Evolutionary conservation across 2,113 vertebrate genomes (phyloP).

Genomic region (Dissostichus mawsoni): DNA sequence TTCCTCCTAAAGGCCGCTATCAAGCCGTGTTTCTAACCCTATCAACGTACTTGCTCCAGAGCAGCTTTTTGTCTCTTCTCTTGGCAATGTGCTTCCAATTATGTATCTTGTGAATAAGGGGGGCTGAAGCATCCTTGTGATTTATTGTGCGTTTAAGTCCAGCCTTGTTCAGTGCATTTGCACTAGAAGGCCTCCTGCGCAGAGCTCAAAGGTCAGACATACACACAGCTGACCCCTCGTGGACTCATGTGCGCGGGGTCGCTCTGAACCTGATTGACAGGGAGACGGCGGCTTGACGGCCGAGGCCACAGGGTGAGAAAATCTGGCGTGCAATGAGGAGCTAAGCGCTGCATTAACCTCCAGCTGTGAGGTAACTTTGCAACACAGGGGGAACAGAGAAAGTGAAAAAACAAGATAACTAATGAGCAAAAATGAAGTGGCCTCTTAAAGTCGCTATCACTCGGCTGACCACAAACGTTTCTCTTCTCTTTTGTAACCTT

Average conservation of each 20-base stretch:
- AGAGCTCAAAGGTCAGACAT: constrained; percentile 89
- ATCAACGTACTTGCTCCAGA: constrained; percentile 39
- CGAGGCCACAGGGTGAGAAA: constrained; percentile 53
- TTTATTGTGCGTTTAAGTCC: constrained; percentile 89
- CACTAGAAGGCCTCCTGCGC: constrained; percentile 88
- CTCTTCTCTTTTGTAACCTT: constrained; percentile 54
- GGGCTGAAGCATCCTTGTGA: constrained; percentile 77
- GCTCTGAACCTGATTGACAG: constrained; percentile 66
- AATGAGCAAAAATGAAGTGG: constrained; percentile 39
- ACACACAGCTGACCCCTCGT: constrained; percentile 84
- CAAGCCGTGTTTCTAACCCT: constrained; percentile 60
- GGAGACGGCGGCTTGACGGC: constrained; percentile 30
- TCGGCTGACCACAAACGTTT: constrained; percentile 20
- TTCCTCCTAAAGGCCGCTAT: constrained; percentile 46
- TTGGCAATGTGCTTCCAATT: constrained; percentile 92
- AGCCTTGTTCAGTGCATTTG: constrained; percentile 89
- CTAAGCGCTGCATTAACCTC: constrained; percentile 39
- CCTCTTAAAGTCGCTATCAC: constrained; percentile 31
- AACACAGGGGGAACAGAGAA: constrained; percentile 3
- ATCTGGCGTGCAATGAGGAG: constrained; percentile 41
- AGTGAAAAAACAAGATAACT: constrained; percentile 33
- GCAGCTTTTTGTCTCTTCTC: constrained; percentile 60
- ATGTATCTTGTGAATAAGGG: constrained; percentile 84
- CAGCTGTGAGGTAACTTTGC: constrained; percentile 39
- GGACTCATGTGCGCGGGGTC: constrained; percentile 50